Evolutionary conservation across 1,140 invertebrate genomes (phyloP), one percentile per base, ranked within the genome.

Genomic region (Caenorhabditis inopinata): DNA sequence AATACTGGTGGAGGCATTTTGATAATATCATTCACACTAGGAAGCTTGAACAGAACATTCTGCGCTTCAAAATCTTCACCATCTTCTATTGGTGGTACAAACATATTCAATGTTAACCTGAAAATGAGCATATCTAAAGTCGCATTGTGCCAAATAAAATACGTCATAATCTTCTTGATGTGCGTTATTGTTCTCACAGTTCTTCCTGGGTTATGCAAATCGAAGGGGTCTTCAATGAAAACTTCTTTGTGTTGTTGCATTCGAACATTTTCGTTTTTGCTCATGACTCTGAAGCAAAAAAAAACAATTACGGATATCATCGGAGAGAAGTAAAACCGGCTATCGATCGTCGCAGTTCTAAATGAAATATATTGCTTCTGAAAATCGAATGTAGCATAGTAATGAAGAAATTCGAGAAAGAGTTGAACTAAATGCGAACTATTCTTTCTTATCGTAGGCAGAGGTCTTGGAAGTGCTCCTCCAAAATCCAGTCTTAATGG

Each of bases 161-260:
- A 68, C 58, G 7, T 68, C 11, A 68, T 3, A 38, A 68, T 21
- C 12, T 42, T 38, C 12, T 38, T 68, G 12, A 68, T 68, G 12
- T 38, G n/a, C 14, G 3, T 35, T 5, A 68, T 4, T 5, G 29
- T 16, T 68, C 58, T 42, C 2, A 68, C 58, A 42, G 58, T 68
- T 38, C 58, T 68, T 68, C 58, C 58, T 2, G 58, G 58, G 27
- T 68, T 68, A 42, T 68, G 58, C 11, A 18, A 16, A 68, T 68
- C 58, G n/a, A 68, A 68, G 5, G 58, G 58, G n/a, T 68, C 58
- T 38, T 68, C 32, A 68, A 68, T 68, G n/a, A 21, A 38, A n/a
- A 68, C 58, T 23, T 68, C 58, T 38, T 68, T 68, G 11, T 32
- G 27, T 38, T 21, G 38, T 42, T 42, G 38, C 5, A 42, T 14